Evolutionary conservation across 1,140 invertebrate genomes (phyloP).

Genomic region (Wiebesia pumilae): DNA sequence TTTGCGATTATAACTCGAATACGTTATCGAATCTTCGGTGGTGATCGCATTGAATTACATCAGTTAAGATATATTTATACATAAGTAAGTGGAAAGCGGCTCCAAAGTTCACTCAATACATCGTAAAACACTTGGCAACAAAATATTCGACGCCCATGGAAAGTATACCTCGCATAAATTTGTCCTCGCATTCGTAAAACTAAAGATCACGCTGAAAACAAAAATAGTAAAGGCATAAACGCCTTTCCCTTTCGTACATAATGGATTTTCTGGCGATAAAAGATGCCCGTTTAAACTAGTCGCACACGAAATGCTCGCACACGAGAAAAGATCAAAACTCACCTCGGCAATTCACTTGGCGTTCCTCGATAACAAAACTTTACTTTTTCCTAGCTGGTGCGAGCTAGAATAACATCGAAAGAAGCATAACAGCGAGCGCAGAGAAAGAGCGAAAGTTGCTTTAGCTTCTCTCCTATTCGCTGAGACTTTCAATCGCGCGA

Average conservation of each 20-base stretch:
- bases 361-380: background rate
- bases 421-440: background rate
- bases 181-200: no score
- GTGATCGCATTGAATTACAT: no score
- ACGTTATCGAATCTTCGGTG: no score
- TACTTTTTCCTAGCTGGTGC: background rate
- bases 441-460: background rate
- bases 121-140: background rate
- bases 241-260: no score
- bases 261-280: no score
- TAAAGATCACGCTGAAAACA: no score
- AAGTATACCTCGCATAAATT: background rate
- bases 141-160: background rate
- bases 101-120: background rate
- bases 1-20: no score
- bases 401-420: background rate
- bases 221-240: background rate
- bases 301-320: no score
- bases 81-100: background rate
- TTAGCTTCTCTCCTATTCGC: constrained; percentile 2
- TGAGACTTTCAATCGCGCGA: constrained; percentile 21
- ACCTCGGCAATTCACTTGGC: background rate
- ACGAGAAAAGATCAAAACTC: background rate
- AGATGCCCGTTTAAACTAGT: no score
- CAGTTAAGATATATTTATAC: background rate